Base-by-base conservation (phyloP, 2,797 vertebrate species). In the Fistularia tabacaria region DNA sequence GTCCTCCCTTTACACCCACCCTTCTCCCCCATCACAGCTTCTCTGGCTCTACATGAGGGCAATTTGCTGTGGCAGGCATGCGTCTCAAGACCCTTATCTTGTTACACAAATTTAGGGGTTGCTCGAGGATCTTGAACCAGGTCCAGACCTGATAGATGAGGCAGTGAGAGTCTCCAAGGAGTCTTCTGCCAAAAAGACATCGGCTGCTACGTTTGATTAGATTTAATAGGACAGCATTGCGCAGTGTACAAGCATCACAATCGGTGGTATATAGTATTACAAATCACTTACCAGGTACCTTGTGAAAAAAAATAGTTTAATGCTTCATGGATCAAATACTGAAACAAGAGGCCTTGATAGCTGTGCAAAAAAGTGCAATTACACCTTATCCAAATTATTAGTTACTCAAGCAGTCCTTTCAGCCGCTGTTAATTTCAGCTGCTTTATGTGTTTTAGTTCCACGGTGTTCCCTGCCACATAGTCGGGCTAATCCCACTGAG, bases 1-100 rank as follows among this genome's bases (percentile, higher is more conserved):
- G 56, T 67, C 69, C 59, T 48, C 66, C 74, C 82, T 64, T 70
- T 40, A 12, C 25, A 25, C 39, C 46, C 46, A 3, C 8, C 62
- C 58, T 51, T 64, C 49, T 51, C 41, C 38, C 47, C 25, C 25
- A 25, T 25, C 25, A 25, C 25, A 25, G 62, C 69, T 59, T 67
- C 55, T 62, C 64, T 68, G 48, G 79, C 85, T 57, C 85, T 63
- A 81, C 86, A 88, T 84, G 82, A 88, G 62, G 78, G 80, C 90
- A 91, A 91, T 91, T 91, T 92, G 86, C 89, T 88, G 84, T 91
- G 88, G 90, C 88, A 90, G 84, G 79, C 84, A 48, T 80, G 86
- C 66, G 59, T 90, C 85, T 88, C 81, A 69, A 77, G 74, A 86
- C 88, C 85, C 79, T 87, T 83, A 90, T 91, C 85, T 82, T 85